Conservation (phyloP, 2,113 vertebrate species). For the Proterorhinus semilunaris region DNA sequence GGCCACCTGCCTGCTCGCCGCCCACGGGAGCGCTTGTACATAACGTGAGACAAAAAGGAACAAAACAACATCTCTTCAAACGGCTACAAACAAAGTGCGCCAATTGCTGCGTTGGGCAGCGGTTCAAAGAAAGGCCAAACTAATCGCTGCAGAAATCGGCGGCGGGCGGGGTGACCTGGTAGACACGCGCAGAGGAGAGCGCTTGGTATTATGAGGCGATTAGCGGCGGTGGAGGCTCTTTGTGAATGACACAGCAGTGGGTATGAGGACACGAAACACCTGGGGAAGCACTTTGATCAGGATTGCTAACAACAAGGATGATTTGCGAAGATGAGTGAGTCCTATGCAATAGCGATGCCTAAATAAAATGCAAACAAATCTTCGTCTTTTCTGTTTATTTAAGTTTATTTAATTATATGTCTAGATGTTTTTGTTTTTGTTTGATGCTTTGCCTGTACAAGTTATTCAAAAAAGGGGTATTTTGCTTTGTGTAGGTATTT, state of each 20-base stretch:
- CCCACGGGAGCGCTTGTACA: background rate
- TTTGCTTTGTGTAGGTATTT: too few species aligned
- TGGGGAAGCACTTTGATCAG: background rate
- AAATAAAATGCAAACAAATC: background rate
- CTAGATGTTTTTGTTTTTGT: background rate
- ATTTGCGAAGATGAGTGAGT: background rate
- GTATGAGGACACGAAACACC: background rate
- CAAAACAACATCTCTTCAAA: constrained; percentile 15
- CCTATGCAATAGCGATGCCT: background rate
- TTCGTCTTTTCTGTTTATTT: background rate
- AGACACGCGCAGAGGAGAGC: background rate
- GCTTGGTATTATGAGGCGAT: constrained; percentile 18
- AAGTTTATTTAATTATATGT: too few species aligned
- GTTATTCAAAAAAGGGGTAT: too few species aligned
- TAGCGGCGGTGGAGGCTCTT: constrained; percentile 1
- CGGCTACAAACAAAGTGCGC: constrained; percentile 31
- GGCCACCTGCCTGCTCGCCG: constrained; percentile 7
- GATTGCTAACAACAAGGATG: background rate
- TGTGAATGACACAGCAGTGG: background rate
- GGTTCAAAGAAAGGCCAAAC: constrained; percentile 21
- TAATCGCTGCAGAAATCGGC: constrained; percentile 25
- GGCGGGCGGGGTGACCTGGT: constrained; percentile 12
- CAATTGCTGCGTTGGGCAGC: constrained; percentile 39
- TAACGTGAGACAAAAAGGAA: background rate
- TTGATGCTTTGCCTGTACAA: background rate